These are phyloP conservation scores for Babylonia areolata DNA, from an alignment of 1,140 invertebrate species.

Conservation along the genomic window DNA sequence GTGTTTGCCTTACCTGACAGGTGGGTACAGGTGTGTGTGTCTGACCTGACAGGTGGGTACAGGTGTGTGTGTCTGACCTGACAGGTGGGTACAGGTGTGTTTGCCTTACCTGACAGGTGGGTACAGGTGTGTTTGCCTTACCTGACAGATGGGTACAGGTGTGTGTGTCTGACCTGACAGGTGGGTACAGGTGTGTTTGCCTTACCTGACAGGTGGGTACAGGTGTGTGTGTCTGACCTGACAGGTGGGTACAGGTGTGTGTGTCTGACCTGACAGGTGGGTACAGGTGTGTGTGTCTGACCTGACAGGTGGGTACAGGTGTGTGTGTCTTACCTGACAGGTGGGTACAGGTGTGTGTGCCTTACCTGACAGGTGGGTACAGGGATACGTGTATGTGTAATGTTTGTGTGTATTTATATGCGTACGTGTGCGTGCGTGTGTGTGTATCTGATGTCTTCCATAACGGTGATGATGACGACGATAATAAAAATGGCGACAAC, in stretches of 20 bases:
- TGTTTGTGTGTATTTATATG: background rate
- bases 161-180: conserved; percentile 14
- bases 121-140: background rate
- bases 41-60: background rate
- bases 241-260: background rate
- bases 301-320: background rate
- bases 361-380: too few species aligned
- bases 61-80: background rate
- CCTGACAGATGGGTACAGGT: background rate
- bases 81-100: background rate
- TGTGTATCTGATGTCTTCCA: conserved; percentile 7
- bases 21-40: conserved; percentile 1
- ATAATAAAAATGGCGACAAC: too few species aligned
- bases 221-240: background rate
- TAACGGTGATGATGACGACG: background rate
- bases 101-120: background rate
- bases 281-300: background rate
- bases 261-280: background rate
- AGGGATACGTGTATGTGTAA: background rate
- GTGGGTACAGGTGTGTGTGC: background rate
- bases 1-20: background rate
- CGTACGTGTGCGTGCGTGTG: background rate
- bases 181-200: background rate
- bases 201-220: conserved; percentile 3
- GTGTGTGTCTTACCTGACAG: background rate